Evolutionary conservation across 2,797 vertebrate species (phyloP).

Genomic region (Enteromius treurensis): DNA sequence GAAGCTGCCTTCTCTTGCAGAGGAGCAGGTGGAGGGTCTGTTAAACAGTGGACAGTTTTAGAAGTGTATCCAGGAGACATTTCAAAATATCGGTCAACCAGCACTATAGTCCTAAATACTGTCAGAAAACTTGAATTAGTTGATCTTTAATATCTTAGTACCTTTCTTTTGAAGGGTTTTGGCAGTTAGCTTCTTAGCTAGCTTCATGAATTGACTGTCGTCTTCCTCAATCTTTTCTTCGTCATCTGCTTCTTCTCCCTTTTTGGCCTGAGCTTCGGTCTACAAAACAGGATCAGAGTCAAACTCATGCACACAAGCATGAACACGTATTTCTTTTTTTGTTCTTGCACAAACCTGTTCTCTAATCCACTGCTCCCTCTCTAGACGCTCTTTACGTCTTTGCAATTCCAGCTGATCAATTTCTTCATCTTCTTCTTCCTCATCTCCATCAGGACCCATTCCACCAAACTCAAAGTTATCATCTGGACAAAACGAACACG

Average conservation of each 20-base stretch:
- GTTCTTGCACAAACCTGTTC: conserved; percentile 79
- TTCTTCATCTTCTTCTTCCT: conserved; percentile 81
- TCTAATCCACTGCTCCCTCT: conserved; percentile 92
- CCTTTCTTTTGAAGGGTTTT: conserved; percentile 89
- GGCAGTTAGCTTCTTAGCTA: conserved; percentile 91
- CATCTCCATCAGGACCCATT: conserved; percentile 81
- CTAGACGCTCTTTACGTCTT: conserved; percentile 89
- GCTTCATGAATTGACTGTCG: conserved; percentile 92
- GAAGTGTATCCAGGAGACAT: background rate
- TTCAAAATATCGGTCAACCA: background rate
- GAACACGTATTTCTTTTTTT: background rate
- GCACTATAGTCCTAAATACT: accelerated
- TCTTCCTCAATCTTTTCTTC: conserved; percentile 86
- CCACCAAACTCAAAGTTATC: conserved; percentile 81
- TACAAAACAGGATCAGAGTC: conserved; percentile 56
- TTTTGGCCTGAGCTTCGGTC: conserved; percentile 79
- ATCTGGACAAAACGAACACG: conserved; percentile 72
- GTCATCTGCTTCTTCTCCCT: conserved; percentile 65
- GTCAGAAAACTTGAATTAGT: background rate
- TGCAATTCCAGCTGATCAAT: conserved; percentile 84
- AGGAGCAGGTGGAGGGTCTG: conserved; percentile 63
- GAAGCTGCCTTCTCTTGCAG: conserved; percentile 62
- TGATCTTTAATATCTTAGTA: conserved; percentile 55
- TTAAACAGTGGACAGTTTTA: conserved; percentile 1
- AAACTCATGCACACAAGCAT: background rate